Conservation (phyloP, 35 echinoderm and acorn worm species). For the Ptychodera flava region DNA sequence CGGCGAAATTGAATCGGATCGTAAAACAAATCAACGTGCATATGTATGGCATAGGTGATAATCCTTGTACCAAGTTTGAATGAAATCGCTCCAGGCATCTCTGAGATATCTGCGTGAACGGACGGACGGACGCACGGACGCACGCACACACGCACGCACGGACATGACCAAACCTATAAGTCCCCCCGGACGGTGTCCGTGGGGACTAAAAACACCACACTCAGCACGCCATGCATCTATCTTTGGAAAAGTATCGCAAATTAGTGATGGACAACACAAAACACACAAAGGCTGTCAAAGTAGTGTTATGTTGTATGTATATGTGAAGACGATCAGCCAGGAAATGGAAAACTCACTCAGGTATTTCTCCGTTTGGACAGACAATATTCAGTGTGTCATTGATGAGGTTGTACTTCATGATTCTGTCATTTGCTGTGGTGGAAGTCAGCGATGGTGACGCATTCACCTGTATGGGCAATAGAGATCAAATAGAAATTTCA, state of each 20-base stretch:
- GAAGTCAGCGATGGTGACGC: conserved; percentile 87
- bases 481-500: too few species aligned
- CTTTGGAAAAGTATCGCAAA: not conserved
- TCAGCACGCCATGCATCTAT: too few species aligned
- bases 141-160: not conserved
- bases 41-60: too few species aligned
- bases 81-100: too few species aligned
- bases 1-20: too few species aligned
- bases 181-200: too few species aligned
- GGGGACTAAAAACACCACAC: not conserved
- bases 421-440: conserved; percentile 80
- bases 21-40: too few species aligned
- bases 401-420: conserved; percentile 95
- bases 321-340: not conserved
- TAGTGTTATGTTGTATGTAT: not conserved
- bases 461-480: conserved; percentile 49
- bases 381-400: conserved; percentile 88
- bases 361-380: conserved; percentile 61
- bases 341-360: conserved; percentile 54
- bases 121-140: too few species aligned
- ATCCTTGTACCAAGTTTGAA: too few species aligned
- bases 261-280: not conserved
- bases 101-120: too few species aligned
- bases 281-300: not conserved
- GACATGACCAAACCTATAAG: too few species aligned